Evolutionary conservation across 2,888 invertebrate genomes (phyloP), one percentile per base, ranked within the genome.

Genomic region (Parnassius mnemosyne): DNA sequence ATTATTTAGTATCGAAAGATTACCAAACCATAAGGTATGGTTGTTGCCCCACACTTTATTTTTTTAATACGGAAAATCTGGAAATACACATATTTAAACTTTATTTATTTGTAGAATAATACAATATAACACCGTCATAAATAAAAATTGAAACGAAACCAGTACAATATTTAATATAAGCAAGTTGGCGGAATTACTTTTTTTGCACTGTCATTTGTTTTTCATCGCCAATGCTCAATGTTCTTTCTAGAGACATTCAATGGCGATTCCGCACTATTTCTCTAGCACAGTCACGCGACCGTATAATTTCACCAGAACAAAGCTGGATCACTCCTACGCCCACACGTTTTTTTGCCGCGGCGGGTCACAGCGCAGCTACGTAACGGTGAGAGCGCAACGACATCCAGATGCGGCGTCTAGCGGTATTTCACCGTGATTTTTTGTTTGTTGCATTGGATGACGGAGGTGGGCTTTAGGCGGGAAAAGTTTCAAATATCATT

Each of bases 351-450:
- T 87, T 85, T 81, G 76, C 69, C 69, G 64, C 67, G 71, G 67
- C 74, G 72, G 83, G 83, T 81, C 81, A 78, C 73, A 69, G 69
- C 70, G 72, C 76, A 70, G 70, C 74, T 66, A 73, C 70, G 77
- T 88, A 87, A 87, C 89, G 89, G 89, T 87, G 86, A 80, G 81
- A 78, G 80, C 75, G 70, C 84, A 85, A 89, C 84, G 84, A 79
- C 77, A 83, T 81, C 88, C 90, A 91, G 89, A 91, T 90, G 90
- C 79, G 82, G 64, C 74, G 81, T 71, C 72, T 89, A 89, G 89
- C 89, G 89, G 90, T 89, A 88, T 81, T 80, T 79, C 77, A 75
- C 76, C 71, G 72, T 73, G 73, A 73, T 84, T 86, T 87, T 89
- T 89, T 87, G 80, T 80, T 64, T 57, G 53, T 56, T 57, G 53